Conservation (phyloP, 1,140 invertebrate genomes). For the Melanaphis sacchari region DNA sequence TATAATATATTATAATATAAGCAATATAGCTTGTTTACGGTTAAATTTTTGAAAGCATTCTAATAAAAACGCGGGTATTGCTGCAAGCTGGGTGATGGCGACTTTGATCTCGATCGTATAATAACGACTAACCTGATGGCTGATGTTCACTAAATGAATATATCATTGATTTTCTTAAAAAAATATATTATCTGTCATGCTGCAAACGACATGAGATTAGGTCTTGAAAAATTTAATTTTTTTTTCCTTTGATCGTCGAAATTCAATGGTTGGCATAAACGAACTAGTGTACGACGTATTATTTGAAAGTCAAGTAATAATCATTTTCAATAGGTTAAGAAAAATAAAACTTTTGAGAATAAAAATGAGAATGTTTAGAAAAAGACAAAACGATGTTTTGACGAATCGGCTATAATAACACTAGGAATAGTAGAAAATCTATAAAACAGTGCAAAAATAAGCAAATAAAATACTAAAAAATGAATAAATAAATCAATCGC, state of each 20-base stretch:
- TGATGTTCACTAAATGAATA: background rate
- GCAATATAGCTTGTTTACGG: background rate
- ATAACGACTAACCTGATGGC: background rate
- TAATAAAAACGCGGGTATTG: background rate
- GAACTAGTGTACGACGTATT: background rate
- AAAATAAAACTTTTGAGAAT: background rate
- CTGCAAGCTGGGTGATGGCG: too few species aligned
- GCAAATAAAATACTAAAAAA: background rate
- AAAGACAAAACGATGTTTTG: background rate
- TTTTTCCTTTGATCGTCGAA: background rate
- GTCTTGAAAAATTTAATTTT: background rate
- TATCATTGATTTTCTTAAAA: background rate
- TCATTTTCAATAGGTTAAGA: background rate
- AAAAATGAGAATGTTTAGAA: background rate
- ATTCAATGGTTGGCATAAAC: background rate
- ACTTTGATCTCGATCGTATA: background rate
- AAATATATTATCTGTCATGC: background rate
- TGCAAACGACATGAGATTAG: background rate
- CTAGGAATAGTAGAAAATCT: too few species aligned
- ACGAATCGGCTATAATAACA: background rate
- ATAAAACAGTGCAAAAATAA: too few species aligned
- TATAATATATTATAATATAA: background rate
- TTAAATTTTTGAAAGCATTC: background rate
- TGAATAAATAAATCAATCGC: background rate
- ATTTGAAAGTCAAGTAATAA: background rate